These are phyloP conservation scores for Ruditapes philippinarum DNA, from an alignment of 1,140 invertebrate species.

Conservation along the genomic window DNA sequence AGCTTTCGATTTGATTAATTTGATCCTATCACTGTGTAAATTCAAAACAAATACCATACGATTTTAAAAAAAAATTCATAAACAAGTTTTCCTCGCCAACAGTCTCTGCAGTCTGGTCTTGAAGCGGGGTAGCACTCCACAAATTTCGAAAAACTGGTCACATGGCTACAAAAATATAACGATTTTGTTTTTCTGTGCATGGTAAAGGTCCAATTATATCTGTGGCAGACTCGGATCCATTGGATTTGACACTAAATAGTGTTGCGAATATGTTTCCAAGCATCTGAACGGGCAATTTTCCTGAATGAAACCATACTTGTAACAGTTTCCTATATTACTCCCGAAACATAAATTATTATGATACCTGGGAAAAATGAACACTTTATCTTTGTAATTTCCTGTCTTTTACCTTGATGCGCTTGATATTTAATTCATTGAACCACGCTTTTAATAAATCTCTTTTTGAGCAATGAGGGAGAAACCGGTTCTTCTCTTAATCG, in stretches of 20 bases:
- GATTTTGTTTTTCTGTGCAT: background rate
- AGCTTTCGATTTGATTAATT: constrained; percentile 38
- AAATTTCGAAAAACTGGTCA: constrained; percentile 55
- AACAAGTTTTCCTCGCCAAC: constrained; percentile 23
- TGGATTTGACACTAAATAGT: too few relatives aligned
- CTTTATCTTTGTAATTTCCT: constrained; percentile 16
- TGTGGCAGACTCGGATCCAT: constrained; percentile 50
- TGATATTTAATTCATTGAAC: background rate
- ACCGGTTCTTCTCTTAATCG: background rate
- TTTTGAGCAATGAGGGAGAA: background rate
- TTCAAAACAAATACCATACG: constrained; percentile 52
- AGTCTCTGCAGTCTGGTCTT: constrained; percentile 25
- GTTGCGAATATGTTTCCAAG: too few relatives aligned
- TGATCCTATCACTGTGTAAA: constrained; percentile 47
- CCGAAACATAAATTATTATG: too few relatives aligned
- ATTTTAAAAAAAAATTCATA: constrained; percentile 40
- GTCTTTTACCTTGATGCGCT: background rate
- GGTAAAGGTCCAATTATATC: constrained; percentile 55
- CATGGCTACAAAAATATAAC: constrained; percentile 50
- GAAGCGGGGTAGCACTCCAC: constrained; percentile 22
- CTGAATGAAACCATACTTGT: too few relatives aligned
- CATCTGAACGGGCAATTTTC: too few relatives aligned
- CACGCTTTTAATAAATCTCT: background rate
- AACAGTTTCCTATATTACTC: too few relatives aligned
- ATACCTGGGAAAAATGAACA: constrained; percentile 14